A percentile compares a stretch with the other conserved stretches of the same genome.
phyloP scores from a whole-genome alignment of 2,113 vertebrate species.

The Pimephales promelas region DNA sequence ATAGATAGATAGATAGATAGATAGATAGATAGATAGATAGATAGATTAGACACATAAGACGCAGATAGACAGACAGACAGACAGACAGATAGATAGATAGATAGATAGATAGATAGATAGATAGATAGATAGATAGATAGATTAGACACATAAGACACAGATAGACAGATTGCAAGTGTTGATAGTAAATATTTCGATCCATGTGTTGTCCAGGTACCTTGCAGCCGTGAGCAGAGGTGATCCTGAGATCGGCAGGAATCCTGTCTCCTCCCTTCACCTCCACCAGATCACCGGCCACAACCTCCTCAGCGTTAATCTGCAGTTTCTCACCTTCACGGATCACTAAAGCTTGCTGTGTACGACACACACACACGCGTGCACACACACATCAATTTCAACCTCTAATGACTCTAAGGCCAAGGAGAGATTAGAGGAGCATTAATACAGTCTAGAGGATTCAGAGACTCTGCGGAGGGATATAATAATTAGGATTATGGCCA shows the following conservation, averaged over 20 bases:
- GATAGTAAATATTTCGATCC: neutral
- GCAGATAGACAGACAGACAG: too few species aligned
- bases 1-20: too few species aligned
- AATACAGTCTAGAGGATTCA: neutral
- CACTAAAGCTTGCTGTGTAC: constrained; percentile 86
- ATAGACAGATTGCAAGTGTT: neutral
- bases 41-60: too few species aligned
- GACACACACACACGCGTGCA: constrained; percentile 40
- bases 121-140: too few species aligned
- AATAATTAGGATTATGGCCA: constrained; percentile 24
- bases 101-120: too few species aligned
- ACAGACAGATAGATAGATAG: too few species aligned
- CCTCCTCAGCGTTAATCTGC: constrained; percentile 90
- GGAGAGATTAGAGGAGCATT: neutral
- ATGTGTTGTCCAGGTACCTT: constrained; percentile 73
- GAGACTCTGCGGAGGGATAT: neutral
- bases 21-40: too few species aligned
- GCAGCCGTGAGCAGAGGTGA: constrained; percentile 90
- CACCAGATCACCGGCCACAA: constrained; percentile 88
- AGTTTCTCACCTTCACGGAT: constrained; percentile 93
- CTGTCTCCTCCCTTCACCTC: constrained; percentile 92
- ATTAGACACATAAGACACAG: too few species aligned
- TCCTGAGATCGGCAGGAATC: constrained; percentile 87
- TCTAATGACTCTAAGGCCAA: neutral
- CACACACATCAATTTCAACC: neutral